A percentile compares a stretch with the other conserved stretches of the same genome.
phyloP scores from a whole-genome alignment of 2,113 vertebrate genomes.

The Copsychus sechellarum region DNA sequence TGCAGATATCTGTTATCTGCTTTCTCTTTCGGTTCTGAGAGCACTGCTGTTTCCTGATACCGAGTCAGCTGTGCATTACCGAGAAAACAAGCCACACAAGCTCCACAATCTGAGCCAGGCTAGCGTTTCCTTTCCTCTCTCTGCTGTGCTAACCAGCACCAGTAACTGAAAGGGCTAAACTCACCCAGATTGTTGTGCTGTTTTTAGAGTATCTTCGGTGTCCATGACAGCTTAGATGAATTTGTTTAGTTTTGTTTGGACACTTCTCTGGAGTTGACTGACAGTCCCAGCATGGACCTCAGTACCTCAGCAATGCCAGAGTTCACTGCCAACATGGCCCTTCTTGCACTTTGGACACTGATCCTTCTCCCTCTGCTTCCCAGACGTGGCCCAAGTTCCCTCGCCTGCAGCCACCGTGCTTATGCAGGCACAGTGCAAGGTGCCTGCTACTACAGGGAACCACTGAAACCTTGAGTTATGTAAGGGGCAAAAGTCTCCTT shows the following conservation, averaged over 20 bases:
- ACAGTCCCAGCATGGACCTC: accelerated
- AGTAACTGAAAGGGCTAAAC: not conserved
- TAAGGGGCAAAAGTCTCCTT: not conserved
- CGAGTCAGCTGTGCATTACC: not conserved
- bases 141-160: accelerated
- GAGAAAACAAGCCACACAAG: not conserved
- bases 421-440: accelerated
- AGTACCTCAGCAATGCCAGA: accelerated
- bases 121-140: not conserved
- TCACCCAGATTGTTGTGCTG: not conserved
- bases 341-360: not conserved
- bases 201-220: not conserved
- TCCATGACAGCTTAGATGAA: accelerated
- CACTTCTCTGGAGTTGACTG: not conserved
- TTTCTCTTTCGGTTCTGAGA: slow-evolving; percentile 25
- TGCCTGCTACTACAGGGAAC: not conserved
- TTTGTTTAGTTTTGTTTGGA: not conserved
- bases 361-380: not conserved
- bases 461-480: not conserved
- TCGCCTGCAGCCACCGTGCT: accelerated
- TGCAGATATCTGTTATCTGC: not conserved
- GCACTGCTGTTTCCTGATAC: not conserved
- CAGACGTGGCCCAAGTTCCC: accelerated
- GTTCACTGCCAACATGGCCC: not conserved
- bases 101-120: accelerated